Conservation (phyloP, 2,797 vertebrate genomes). For the Xiphorhynchus erythropygius region DNA sequence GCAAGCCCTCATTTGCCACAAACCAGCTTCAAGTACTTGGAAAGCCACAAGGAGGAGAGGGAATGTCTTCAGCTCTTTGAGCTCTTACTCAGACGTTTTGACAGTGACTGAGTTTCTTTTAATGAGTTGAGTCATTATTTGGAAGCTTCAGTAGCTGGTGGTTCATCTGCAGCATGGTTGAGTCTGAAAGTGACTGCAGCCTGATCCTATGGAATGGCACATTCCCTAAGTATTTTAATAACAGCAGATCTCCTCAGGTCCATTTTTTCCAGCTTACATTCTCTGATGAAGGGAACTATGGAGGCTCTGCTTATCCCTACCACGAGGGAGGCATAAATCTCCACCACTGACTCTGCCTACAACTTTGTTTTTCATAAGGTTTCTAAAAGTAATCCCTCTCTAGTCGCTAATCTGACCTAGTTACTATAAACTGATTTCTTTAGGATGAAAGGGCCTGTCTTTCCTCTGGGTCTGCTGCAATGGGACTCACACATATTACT, state of each 20-base stretch:
- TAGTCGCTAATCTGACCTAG: conserved; percentile 14
- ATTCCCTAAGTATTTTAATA: background rate
- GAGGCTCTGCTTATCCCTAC: background rate
- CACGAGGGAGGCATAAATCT: background rate
- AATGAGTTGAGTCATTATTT: conserved; percentile 37
- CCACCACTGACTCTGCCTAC: background rate
- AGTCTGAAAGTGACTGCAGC: background rate
- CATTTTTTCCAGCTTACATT: background rate
- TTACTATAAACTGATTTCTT: conserved; percentile 36
- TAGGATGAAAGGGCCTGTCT: background rate
- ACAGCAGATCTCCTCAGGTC: background rate
- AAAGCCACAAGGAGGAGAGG: background rate
- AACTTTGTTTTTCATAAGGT: background rate
- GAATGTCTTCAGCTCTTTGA: background rate
- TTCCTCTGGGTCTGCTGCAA: background rate
- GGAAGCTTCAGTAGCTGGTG: background rate
- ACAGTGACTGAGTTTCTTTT: conserved; percentile 13
- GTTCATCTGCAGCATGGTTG: background rate
- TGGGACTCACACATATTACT: background rate
- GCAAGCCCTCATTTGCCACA: background rate
- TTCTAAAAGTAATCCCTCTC: conserved; percentile 34
- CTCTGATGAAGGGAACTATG: background rate
- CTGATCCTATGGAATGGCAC: background rate
- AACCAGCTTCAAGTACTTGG: background rate
- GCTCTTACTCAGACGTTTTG: background rate